These are phyloP conservation scores for Pseudotriccus pelzelni DNA, from an alignment of 2,797 vertebrate species.

Conservation along the genomic window DNA sequence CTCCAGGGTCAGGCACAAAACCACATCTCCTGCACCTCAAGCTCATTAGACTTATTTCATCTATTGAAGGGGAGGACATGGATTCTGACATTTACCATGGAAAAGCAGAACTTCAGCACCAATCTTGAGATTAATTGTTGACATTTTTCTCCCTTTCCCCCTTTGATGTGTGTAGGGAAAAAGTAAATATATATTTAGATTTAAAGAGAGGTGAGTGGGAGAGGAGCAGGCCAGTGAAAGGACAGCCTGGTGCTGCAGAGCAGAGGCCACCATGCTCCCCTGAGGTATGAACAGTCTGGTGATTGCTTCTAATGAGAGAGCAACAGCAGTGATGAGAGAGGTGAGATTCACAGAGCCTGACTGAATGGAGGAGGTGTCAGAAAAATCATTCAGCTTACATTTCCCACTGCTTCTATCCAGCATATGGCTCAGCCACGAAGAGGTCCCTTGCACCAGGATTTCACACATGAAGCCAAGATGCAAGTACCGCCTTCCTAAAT, in stretches of 20 bases:
- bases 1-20: background rate
- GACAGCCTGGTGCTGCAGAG: background rate
- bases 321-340: background rate
- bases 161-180: background rate
- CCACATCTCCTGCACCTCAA: background rate
- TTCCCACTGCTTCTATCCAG: background rate
- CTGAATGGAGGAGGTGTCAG: background rate
- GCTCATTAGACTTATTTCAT: conserved; percentile 15
- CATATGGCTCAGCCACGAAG: background rate
- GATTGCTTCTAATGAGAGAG: conserved; percentile 29
- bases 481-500: background rate
- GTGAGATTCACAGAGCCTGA: background rate
- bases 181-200: background rate
- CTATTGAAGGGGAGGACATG: background rate
- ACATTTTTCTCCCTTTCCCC: background rate
- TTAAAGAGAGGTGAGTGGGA: background rate
- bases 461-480: rapidly evolving
- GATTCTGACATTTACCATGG: background rate
- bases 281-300: background rate
- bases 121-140: background rate
- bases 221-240: background rate
- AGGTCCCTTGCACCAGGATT: rapidly evolving
- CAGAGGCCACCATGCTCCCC: background rate
- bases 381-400: background rate
- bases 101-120: background rate